Conservation (phyloP, 2,113 vertebrate species). For the Chlorodrepanis virens region DNA sequence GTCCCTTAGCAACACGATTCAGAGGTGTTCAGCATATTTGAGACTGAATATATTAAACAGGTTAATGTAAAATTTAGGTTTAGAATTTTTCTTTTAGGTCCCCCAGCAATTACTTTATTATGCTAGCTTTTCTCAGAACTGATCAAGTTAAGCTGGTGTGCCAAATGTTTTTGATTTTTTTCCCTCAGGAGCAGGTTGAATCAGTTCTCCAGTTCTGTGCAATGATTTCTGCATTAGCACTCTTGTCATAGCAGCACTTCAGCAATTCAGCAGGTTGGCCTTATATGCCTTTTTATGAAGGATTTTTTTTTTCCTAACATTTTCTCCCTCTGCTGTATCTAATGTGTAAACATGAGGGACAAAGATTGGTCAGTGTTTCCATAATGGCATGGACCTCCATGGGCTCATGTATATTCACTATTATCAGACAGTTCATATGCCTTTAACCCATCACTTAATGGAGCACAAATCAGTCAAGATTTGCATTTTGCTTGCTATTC, state of each 20-base stretch:
- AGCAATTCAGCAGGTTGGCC: not conserved
- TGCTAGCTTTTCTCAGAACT: not conserved
- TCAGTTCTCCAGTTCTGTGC: not conserved
- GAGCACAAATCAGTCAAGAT: slow-evolving; percentile 15
- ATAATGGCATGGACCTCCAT: not conserved
- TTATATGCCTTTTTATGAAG: not conserved
- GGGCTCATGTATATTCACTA: not conserved
- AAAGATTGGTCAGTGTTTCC: not conserved
- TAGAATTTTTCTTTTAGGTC: not conserved
- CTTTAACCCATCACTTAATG: not conserved
- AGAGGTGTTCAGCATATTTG: not conserved
- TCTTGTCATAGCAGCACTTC: not conserved
- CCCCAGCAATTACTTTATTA: not conserved
- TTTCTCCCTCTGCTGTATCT: not conserved
- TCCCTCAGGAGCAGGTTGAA: not conserved
- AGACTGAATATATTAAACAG: not conserved
- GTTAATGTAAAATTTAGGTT: not conserved
- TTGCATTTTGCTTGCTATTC: slow-evolving; percentile 49
- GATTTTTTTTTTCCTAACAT: not conserved
- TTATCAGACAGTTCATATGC: not conserved
- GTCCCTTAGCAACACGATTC: not conserved
- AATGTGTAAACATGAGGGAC: not conserved
- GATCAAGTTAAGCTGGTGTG: not conserved
- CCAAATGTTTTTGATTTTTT: not conserved
- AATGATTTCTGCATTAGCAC: not conserved